These are phyloP conservation scores for Hemithea aestivaria DNA, from an alignment of 2,888 invertebrate genomes.

Conservation along the genomic window DNA sequence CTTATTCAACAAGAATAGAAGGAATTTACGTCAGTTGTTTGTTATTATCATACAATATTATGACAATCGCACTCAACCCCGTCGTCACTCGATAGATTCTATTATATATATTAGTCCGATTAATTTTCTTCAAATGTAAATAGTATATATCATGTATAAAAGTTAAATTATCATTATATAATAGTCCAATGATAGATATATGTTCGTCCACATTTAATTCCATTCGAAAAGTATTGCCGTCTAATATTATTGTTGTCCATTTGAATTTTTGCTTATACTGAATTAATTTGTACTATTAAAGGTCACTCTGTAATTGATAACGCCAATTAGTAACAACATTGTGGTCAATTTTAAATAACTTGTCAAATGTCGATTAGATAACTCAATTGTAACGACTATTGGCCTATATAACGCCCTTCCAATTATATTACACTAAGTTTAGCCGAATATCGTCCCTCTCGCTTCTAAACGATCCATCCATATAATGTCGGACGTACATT, in stretches of 20 bases:
- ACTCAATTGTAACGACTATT: slow-evolving; percentile 56
- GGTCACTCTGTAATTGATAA: slow-evolving; percentile 31
- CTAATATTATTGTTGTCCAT: slow-evolving; percentile 67
- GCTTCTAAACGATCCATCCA: slow-evolving; percentile 71
- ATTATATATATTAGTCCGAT: slow-evolving; percentile 34
- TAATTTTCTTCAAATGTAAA: slow-evolving; percentile 59
- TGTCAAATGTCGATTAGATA: slow-evolving; percentile 13
- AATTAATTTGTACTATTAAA: slow-evolving; percentile 46
- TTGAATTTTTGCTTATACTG: slow-evolving; percentile 49
- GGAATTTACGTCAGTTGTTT: slow-evolving; percentile 22
- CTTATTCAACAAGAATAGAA: slow-evolving; percentile 24
- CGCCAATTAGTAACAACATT: slow-evolving; percentile 24
- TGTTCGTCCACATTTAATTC: slow-evolving; percentile 75
- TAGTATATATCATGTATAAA: slow-evolving; percentile 57
- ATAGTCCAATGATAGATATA: slow-evolving; percentile 71
- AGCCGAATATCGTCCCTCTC: slow-evolving; percentile 60
- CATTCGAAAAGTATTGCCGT: slow-evolving; percentile 70
- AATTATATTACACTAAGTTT: slow-evolving; percentile 31
- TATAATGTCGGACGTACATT: slow-evolving; percentile 64
- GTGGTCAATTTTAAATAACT: slow-evolving; percentile 22
- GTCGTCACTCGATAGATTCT: slow-evolving; percentile 23
- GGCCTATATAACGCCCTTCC: slow-evolving; percentile 49
- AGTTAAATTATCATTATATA: slow-evolving; percentile 57
- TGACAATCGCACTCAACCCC: slow-evolving; percentile 21
- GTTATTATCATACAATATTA: too few species aligned